These are phyloP conservation scores for Tenualosa ilisha DNA, from an alignment of 2,797 vertebrate genomes.

Conservation along the genomic window DNA sequence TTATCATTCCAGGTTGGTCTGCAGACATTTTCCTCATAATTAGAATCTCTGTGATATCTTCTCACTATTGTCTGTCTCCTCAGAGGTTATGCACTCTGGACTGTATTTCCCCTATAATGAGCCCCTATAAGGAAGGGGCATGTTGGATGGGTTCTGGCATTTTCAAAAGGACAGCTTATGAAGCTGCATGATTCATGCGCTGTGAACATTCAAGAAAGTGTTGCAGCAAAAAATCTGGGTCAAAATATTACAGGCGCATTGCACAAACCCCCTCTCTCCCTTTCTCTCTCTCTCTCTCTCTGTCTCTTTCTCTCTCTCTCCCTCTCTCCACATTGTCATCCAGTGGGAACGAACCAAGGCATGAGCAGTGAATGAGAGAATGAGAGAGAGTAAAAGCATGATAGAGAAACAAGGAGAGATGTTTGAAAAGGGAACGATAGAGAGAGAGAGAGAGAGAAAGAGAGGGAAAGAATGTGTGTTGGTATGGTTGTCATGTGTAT, in stretches of 20 bases:
- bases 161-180: not conserved
- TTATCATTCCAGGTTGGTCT: not conserved
- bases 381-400: too few species aligned
- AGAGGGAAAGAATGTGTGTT: not conserved
- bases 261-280: slow-evolving; percentile 12
- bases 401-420: not conserved
- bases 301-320: not conserved
- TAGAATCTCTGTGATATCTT: not conserved
- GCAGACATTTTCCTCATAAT: not conserved
- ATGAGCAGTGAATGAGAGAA: slow-evolving; percentile 32
- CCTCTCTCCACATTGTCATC: slow-evolving; percentile 11
- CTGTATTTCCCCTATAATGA: not conserved
- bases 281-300: not conserved
- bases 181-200: slow-evolving; percentile 4
- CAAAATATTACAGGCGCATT: slow-evolving; percentile 23
- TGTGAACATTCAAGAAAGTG: slow-evolving; percentile 5
- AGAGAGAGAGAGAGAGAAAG: not conserved
- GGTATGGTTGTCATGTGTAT: slow-evolving; percentile 1
- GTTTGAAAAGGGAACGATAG: not conserved
- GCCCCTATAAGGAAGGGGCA: not conserved
- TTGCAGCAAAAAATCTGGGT: slow-evolving; percentile 22
- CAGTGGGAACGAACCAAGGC: slow-evolving; percentile 4
- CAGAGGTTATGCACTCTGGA: not conserved
- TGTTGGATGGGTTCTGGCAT: not conserved
- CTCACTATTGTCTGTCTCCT: not conserved